These are phyloP conservation scores for Stenichneumon culpator DNA, from an alignment of 2,888 invertebrate genomes.

Conservation along the genomic window DNA sequence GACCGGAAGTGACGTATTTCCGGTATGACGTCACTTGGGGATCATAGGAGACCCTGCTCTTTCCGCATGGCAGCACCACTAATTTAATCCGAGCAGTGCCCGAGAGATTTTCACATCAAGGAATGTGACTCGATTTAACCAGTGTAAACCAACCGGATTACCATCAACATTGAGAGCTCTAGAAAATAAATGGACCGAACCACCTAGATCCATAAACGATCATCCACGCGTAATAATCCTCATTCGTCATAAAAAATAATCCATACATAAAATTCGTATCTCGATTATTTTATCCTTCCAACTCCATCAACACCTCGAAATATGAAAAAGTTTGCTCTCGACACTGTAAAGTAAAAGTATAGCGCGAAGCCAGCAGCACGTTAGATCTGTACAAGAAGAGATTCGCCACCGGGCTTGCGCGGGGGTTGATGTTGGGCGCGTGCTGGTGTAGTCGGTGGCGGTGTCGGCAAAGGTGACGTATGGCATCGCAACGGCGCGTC, in stretches of 20 bases:
- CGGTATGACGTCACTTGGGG: constrained; percentile 36
- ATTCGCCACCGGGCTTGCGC: constrained; percentile 53
- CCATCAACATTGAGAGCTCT: background rate
- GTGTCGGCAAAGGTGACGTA: constrained; percentile 69
- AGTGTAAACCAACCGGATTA: background rate
- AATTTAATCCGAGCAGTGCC: constrained; percentile 12
- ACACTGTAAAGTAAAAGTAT: constrained; percentile 17
- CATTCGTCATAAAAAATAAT: background rate
- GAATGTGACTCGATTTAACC: background rate
- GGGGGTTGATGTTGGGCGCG: constrained; percentile 21
- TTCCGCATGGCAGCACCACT: constrained; percentile 37
- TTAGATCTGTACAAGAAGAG: constrained; percentile 49
- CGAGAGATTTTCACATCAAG: constrained; percentile 15
- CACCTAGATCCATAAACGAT: background rate
- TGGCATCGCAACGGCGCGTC: constrained; percentile 68
- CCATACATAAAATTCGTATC: background rate
- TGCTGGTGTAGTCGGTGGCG: constrained; percentile 35
- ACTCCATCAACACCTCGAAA: constrained; percentile 15
- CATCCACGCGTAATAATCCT: background rate
- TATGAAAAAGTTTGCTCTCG: constrained; percentile 44
- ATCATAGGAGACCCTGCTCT: background rate
- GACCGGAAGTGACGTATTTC: background rate
- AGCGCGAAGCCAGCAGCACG: constrained; percentile 42
- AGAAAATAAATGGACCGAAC: background rate
- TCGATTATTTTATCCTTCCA: background rate